Evolutionary conservation across 2,113 vertebrate species (phyloP).

Genomic region (Peucedramus taeniatus): DNA sequence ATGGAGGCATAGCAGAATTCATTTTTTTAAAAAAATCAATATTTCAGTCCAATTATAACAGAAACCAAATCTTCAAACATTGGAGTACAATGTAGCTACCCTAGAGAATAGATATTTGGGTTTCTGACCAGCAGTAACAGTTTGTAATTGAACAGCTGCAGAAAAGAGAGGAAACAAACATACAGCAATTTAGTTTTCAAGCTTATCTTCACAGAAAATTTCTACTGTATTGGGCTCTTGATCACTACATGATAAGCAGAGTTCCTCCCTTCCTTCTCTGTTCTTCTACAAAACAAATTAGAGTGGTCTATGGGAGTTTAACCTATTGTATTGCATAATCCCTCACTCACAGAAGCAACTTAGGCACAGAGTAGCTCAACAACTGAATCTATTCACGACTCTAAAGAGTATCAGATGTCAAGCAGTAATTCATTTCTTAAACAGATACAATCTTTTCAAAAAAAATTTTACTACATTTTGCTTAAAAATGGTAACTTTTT

Average conservation of each 20-base stretch:
- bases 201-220: not conserved
- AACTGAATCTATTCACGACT: not conserved
- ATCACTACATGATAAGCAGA: not conserved
- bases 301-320: not conserved
- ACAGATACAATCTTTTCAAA: not conserved
- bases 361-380: not conserved
- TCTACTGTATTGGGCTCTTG: not conserved
- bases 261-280: not conserved
- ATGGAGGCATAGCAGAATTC: not conserved
- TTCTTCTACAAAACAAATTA: not conserved
- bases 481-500: not conserved
- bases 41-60: constrained; percentile 22
- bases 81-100: not conserved
- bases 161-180: constrained; percentile 45
- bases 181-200: constrained; percentile 37
- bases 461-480: not conserved
- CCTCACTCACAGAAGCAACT: not conserved
- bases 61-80: not conserved
- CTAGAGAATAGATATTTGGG: constrained; percentile 26
- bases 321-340: not conserved
- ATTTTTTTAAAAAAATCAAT: too few relatives aligned
- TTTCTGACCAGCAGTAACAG: constrained; percentile 37
- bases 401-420: not conserved
- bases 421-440: not conserved
- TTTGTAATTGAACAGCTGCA: constrained; percentile 41